Evolutionary conservation across 2,113 vertebrate genomes (phyloP).

Genomic region (Saimiri boliviensis): DNA sequence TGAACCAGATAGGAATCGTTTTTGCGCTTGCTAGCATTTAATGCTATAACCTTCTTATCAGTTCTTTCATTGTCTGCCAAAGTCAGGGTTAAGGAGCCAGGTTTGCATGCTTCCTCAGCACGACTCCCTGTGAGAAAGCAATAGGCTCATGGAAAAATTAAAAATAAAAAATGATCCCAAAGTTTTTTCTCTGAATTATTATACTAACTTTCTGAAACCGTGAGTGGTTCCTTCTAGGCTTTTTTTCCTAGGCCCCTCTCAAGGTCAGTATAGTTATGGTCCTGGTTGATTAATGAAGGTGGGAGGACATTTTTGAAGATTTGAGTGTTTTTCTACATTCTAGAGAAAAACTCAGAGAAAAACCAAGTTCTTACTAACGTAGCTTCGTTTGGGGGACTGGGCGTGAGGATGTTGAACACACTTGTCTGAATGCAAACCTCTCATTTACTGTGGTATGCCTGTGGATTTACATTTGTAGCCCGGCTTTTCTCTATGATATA

Average conservation of each 20-base stretch:
- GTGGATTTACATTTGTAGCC: slow-evolving; percentile 56
- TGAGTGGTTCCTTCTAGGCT: slow-evolving; percentile 25
- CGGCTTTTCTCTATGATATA: slow-evolving; percentile 59
- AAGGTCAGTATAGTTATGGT: slow-evolving; percentile 35
- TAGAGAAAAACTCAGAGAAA: slow-evolving; percentile 39
- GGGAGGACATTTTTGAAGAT: neutral
- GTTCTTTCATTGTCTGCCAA: slow-evolving; percentile 52
- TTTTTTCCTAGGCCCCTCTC: neutral
- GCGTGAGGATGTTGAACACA: neutral
- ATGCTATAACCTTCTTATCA: slow-evolving; percentile 28
- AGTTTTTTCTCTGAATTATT: slow-evolving; percentile 21
- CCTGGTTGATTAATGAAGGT: slow-evolving; percentile 10
- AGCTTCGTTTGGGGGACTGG: neutral
- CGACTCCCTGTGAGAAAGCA: slow-evolving; percentile 18
- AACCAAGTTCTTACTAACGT: neutral
- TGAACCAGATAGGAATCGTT: slow-evolving; percentile 50
- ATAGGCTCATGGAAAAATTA: neutral
- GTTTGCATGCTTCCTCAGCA: slow-evolving; percentile 27
- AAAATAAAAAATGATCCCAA: neutral
- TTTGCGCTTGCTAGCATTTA: slow-evolving; percentile 50
- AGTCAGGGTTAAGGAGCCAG: slow-evolving; percentile 37
- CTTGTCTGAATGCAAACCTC: neutral
- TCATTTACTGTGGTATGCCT: slow-evolving; percentile 24
- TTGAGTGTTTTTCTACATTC: slow-evolving; percentile 17
- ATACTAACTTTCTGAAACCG: slow-evolving; percentile 31